These are phyloP conservation scores for Apteryx mantelli DNA, from an alignment of 2,113 vertebrate genomes.

Conservation along the genomic window DNA sequence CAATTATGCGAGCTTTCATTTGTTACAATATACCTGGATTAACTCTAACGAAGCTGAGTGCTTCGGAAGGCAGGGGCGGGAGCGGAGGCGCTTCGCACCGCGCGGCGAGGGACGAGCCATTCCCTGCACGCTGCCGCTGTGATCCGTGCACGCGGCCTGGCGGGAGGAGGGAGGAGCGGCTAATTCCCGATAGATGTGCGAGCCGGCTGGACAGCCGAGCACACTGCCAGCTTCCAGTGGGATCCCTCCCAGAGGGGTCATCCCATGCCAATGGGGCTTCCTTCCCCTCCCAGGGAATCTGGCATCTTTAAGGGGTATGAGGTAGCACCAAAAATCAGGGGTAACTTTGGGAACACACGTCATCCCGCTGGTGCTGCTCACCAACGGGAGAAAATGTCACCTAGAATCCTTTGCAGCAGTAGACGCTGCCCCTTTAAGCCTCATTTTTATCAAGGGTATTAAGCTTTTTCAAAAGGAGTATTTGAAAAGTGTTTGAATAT, in stretches of 20 bases:
- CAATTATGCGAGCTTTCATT: slow-evolving; percentile 48
- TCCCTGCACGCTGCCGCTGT: background rate
- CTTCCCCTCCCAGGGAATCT: background rate
- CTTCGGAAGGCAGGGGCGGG: background rate
- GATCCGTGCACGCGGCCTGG: rapidly evolving
- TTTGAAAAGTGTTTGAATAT: background rate
- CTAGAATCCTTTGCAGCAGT: background rate
- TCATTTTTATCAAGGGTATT: background rate
- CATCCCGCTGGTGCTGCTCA: background rate
- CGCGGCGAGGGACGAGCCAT: rapidly evolving
- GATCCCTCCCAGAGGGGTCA: background rate
- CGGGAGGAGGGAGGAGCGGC: background rate
- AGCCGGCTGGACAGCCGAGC: background rate
- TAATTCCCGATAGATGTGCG: too few species aligned
- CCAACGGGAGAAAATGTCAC: background rate
- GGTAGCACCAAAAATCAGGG: too few species aligned
- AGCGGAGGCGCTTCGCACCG: background rate
- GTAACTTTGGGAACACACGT: too few species aligned
- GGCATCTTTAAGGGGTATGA: background rate
- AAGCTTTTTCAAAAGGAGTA: background rate
- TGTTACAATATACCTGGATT: slow-evolving; percentile 22
- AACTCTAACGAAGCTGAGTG: background rate
- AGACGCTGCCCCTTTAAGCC: background rate
- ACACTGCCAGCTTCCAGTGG: background rate
- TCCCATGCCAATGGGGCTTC: background rate